Evolutionary conservation across 2,888 invertebrate genomes (phyloP), one percentile per base, ranked within the genome.

Genomic region (Erebia epiphron): DNA sequence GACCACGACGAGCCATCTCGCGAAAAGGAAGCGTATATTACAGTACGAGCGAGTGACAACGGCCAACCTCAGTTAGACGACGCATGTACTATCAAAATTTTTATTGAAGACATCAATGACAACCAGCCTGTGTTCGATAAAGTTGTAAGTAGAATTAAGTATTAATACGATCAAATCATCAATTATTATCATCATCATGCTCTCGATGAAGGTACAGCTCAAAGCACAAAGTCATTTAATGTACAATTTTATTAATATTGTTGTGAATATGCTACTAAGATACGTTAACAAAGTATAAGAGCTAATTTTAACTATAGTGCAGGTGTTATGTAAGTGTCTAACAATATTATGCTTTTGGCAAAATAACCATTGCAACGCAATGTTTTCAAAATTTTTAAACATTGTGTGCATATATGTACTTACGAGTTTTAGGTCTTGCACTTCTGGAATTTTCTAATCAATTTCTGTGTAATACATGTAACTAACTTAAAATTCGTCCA

Each of bases 21-120:
- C 82, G 97, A 96, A 89, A 98, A 96, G 89, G 97, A 96, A 91
- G 95, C 94, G 73, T 98, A 97, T 82, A 94, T 98, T 65, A 98
- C 98, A 49, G 97, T 99, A 9, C 95, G 97, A 85, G 99, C 98
- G 0, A 97, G 97, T 71, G 99, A 99, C 90, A 97, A 98, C 86
- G 99, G 99, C 0, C 95, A 96, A 77, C 98, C 98, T 0, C 96
- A 96, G 63, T 92, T 99, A 67, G 98, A 98, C 79, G 98, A 98
- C 81, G 97, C 98, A 69, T 99, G 99, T 89, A 98, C 98, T 7
- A 97, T 99, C 86, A 97, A 97, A 93, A 97, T 98, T 69, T 95
- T 96, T 75, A 97, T 99, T 76, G 96, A 95, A 82, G 99, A 99
- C 89, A 96, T 98, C 83, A 99, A 99, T 91, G 99, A 99, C 87